Percentiles rank a stretch among this genome's conserved stretches.
These are phyloP conservation scores for Xerus rutilus DNA, from an alignment of 2,797 vertebrate species.

Conservation along the genomic window DNA sequence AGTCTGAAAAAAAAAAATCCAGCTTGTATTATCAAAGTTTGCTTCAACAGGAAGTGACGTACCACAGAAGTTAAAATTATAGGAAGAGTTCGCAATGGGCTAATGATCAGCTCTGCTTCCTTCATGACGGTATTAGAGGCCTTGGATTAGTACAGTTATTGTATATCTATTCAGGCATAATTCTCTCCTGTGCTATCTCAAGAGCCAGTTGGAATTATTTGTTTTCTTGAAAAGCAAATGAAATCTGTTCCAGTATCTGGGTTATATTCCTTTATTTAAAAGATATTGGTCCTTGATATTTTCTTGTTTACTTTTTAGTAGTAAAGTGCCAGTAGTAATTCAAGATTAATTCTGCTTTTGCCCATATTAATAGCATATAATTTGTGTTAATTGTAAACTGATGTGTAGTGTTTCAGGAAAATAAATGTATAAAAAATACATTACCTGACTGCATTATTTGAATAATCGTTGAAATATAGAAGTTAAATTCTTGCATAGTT, in stretches of 20 bases:
- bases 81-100: constrained; percentile 80
- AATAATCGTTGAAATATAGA: neutral
- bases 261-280: neutral
- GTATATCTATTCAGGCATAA: constrained; percentile 53
- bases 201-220: neutral
- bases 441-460: neutral
- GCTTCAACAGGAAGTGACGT: constrained; percentile 85
- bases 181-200: neutral
- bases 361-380: neutral
- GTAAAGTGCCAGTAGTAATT: neutral
- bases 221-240: neutral
- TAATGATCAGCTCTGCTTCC: constrained; percentile 76
- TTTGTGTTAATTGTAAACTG: neutral
- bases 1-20: constrained; percentile 84
- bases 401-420: constrained; percentile 9
- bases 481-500: neutral
- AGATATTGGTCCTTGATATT: neutral
- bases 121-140: constrained; percentile 71
- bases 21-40: constrained; percentile 82
- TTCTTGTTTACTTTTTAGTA: neutral
- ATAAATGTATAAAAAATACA: neutral
- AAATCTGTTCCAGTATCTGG: neutral
- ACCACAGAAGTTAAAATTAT: constrained; percentile 81
- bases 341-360: neutral
- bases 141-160: constrained; percentile 80